These are phyloP conservation scores for Ornithoptera priamus DNA, from an alignment of 2,888 invertebrate genomes.

Conservation along the genomic window DNA sequence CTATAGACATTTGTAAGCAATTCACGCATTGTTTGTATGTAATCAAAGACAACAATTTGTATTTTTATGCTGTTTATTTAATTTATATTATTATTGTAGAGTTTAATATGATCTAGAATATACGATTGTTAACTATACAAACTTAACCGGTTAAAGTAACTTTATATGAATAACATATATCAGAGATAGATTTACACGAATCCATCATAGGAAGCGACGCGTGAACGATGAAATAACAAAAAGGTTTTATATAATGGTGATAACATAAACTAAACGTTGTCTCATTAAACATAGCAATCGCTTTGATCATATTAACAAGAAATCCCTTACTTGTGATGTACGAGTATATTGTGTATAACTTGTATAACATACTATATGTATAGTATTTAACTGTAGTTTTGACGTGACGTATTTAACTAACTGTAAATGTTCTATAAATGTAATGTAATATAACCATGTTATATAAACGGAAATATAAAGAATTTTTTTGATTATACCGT, in stretches of 20 bases:
- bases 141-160: neutral
- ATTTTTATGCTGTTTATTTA: constrained; percentile 27
- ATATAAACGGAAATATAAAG: neutral
- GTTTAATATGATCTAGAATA: constrained; percentile 5
- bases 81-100: constrained; percentile 5
- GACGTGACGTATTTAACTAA: constrained; percentile 4
- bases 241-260: too few species aligned
- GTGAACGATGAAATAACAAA: neutral
- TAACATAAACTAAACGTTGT: too few species aligned
- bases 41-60: constrained; percentile 16
- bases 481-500: constrained; percentile 13
- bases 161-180: neutral
- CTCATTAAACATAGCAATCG: too few species aligned
- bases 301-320: too few species aligned
- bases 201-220: too few species aligned
- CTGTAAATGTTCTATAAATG: neutral
- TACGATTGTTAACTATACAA: neutral
- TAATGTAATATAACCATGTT: neutral
- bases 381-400: constrained; percentile 2
- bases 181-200: too few species aligned
- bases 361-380: neutral
- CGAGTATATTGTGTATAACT: too few species aligned
- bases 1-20: constrained; percentile 36
- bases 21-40: constrained; percentile 30
- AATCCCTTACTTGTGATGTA: too few species aligned